These are phyloP conservation scores for Chiroxiphia lanceolata DNA, from an alignment of 2,797 vertebrate genomes.

Conservation along the genomic window DNA sequence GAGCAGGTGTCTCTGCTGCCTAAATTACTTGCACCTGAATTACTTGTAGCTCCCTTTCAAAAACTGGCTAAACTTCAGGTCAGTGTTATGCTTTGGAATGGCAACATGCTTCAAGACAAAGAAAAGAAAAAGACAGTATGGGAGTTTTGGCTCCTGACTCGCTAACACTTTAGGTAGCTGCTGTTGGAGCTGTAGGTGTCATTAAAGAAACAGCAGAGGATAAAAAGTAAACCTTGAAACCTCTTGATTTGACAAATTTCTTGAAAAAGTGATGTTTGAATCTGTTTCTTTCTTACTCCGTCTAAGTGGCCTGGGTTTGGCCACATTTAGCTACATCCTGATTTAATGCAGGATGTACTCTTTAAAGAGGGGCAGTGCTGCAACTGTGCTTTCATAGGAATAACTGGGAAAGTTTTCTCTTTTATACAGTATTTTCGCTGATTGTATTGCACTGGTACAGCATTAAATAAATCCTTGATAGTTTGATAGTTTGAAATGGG, in stretches of 20 bases:
- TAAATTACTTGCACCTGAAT: not conserved
- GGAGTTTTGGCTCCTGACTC: not conserved
- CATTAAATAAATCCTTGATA: not conserved
- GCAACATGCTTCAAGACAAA: not conserved
- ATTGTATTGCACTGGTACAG: not conserved
- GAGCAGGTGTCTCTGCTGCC: slow-evolving; percentile 1
- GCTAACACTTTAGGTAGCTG: not conserved
- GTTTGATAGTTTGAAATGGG: not conserved
- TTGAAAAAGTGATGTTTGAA: not conserved
- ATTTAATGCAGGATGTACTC: not conserved
- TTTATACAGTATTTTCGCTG: not conserved
- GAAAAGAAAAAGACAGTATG: not conserved
- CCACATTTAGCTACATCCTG: not conserved
- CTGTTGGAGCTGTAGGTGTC: not conserved
- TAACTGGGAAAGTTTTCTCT: not conserved
- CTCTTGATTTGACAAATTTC: not conserved
- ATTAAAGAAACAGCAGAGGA: not conserved
- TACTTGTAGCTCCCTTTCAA: not conserved
- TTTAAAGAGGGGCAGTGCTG: not conserved
- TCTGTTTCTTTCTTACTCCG: not conserved
- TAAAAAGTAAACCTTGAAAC: not conserved
- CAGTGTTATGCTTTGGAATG: not conserved
- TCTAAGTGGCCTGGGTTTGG: not conserved
- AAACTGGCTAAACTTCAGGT: not conserved
- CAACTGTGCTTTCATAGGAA: not conserved